Conservation (phyloP, 1,140 invertebrate genomes). For the Achroia grisella region DNA sequence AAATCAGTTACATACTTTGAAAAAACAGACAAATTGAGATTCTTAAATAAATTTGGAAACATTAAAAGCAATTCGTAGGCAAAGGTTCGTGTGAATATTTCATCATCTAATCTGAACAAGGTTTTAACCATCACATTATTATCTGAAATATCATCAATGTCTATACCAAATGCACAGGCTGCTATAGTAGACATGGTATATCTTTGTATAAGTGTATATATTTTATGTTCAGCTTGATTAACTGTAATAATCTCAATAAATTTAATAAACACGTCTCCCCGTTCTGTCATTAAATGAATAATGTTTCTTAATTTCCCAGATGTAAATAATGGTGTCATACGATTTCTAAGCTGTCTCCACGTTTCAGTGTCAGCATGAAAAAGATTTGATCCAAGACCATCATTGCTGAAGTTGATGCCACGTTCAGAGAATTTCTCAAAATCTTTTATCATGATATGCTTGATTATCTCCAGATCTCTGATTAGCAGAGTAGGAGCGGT, state of each 20-base stretch:
- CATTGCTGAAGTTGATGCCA: constrained; percentile 57
- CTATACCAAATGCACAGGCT: constrained; percentile 75
- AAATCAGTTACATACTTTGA: constrained; percentile 7
- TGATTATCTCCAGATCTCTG: constrained; percentile 76
- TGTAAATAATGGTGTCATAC: constrained; percentile 75
- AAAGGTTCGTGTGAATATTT: constrained; percentile 18
- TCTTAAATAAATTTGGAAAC: constrained; percentile 15
- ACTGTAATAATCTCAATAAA: constrained; percentile 20
- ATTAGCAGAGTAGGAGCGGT: constrained; percentile 67
- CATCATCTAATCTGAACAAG: constrained; percentile 13
- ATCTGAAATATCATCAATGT: constrained; percentile 26
- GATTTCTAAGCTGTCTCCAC: constrained; percentile 73
- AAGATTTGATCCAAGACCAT: constrained; percentile 66
- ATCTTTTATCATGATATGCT: constrained; percentile 76
- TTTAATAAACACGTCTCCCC: constrained; percentile 39
- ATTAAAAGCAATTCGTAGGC: constrained; percentile 15
- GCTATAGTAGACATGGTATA: constrained; percentile 69
- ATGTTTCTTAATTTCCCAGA: constrained; percentile 76
- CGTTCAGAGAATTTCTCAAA: constrained; percentile 73
- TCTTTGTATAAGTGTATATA: constrained; percentile 51
- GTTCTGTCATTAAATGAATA: constrained; percentile 47
- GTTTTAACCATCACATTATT: background rate
- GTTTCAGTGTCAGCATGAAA: constrained; percentile 62
- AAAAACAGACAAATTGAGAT: constrained; percentile 10
- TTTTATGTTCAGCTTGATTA: constrained; percentile 33